Conservation (phyloP, 92 coral and sea anemone genomes). For the Phenganax subtilis region DNA sequence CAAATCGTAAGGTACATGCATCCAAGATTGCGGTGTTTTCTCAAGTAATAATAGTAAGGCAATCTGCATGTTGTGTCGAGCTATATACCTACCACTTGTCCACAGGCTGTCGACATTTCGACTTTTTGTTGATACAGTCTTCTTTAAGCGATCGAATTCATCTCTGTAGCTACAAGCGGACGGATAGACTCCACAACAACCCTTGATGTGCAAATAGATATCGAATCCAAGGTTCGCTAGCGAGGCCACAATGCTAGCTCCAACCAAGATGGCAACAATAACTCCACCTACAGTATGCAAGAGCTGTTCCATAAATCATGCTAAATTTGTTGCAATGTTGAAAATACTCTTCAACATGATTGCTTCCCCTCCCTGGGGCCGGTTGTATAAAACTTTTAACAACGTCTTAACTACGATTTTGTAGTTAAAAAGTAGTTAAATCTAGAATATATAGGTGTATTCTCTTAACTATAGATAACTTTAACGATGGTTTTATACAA, state of each 20-base stretch:
- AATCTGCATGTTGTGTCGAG: too few species aligned
- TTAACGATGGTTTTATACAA: too few species aligned
- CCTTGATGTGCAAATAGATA: slow-evolving; percentile 43
- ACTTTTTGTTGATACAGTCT: slow-evolving; percentile 30
- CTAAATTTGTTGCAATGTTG: too few species aligned
- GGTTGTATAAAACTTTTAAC: too few species aligned
- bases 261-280: slow-evolving; percentile 33
- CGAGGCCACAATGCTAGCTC: slow-evolving; percentile 39
- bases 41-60: too few species aligned
- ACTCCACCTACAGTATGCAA: slow-evolving; percentile 34
- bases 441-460: too few species aligned
- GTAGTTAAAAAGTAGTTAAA: too few species aligned
- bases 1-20: background rate
- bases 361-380: too few species aligned
- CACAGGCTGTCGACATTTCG: slow-evolving; percentile 36
- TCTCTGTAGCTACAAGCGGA: slow-evolving; percentile 41
- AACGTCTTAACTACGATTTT: too few species aligned
- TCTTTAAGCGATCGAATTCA: slow-evolving; percentile 33
- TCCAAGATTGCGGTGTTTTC: too few species aligned
- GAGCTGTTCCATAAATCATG: background rate
- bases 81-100: slow-evolving; percentile 29
- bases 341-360: too few species aligned
- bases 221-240: slow-evolving; percentile 50
- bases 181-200: slow-evolving; percentile 50
- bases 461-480: too few species aligned